These are phyloP conservation scores for Bombus picipes DNA, from an alignment of 1,140 invertebrate species.

Conservation along the genomic window DNA sequence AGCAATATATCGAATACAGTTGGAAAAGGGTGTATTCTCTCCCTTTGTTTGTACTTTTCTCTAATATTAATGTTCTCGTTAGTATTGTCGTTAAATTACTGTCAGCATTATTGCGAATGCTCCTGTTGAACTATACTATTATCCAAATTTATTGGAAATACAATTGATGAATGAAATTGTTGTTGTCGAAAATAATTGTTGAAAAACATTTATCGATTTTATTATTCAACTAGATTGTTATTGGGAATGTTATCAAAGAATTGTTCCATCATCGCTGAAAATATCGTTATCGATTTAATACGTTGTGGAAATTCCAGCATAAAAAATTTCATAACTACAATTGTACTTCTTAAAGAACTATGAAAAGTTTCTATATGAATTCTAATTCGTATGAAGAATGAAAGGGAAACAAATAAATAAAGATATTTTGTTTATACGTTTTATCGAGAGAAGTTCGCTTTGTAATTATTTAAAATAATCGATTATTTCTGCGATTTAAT, in stretches of 20 bases:
- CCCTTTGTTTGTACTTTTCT: neutral
- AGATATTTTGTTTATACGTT: too few species aligned
- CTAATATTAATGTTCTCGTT: conserved; percentile 22
- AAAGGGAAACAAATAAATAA: too few species aligned
- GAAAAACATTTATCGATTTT: neutral
- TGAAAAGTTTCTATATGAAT: neutral
- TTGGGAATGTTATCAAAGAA: neutral
- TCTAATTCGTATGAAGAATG: neutral
- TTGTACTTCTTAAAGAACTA: neutral
- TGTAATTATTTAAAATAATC: neutral
- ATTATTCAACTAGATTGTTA: neutral
- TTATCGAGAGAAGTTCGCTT: neutral
- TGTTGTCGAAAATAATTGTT: neutral
- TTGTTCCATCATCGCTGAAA: too few species aligned
- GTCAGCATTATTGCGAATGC: neutral
- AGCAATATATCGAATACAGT: conserved; percentile 44
- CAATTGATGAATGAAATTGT: neutral
- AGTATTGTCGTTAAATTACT: neutral
- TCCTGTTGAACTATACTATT: neutral
- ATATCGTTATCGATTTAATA: neutral
- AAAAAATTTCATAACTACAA: neutral
- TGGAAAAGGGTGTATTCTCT: neutral
- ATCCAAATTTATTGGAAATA: neutral
- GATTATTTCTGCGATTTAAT: neutral
- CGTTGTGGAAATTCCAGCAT: neutral